These are phyloP conservation scores for Pollenia labialis DNA, from an alignment of 2,888 invertebrate genomes.

Conservation along the genomic window DNA sequence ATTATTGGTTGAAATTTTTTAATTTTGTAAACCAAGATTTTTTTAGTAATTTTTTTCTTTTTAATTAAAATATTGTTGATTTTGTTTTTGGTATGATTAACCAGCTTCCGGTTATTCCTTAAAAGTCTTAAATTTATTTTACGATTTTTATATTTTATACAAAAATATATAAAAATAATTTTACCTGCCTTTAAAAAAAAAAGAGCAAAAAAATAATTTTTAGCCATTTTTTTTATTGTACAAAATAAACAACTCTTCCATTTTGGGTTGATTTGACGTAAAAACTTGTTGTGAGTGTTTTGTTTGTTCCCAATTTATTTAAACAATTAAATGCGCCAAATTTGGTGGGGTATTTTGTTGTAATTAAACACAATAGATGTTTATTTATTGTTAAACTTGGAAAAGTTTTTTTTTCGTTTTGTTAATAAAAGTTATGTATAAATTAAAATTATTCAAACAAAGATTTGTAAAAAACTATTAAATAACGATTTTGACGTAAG, in stretches of 20 bases:
- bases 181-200: constrained; percentile 48
- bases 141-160: constrained; percentile 15
- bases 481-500: constrained; percentile 17
- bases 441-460: constrained; percentile 23
- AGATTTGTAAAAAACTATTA: not conserved
- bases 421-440: not conserved
- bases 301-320: constrained; percentile 67
- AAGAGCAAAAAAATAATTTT: not conserved
- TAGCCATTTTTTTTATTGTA: constrained; percentile 8
- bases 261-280: constrained; percentile 64
- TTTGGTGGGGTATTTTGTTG: constrained; percentile 58
- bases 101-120: constrained; percentile 66
- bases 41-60: not conserved
- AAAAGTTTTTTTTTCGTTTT: constrained; percentile 23
- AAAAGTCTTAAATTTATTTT: constrained; percentile 39
- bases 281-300: constrained; percentile 21
- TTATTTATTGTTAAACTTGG: constrained; percentile 49
- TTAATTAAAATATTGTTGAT: constrained; percentile 24
- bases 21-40: not conserved
- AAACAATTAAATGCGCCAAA: constrained; percentile 70
- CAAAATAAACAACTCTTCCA: constrained; percentile 52
- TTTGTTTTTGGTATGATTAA: constrained; percentile 33
- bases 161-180: constrained; percentile 48
- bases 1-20: not conserved
- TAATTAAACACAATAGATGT: constrained; percentile 64